Percentiles rank a stretch among this genome's conserved stretches.
phyloP scores from a whole-genome alignment of 2,113 vertebrate genomes.

The Vicugna pacos region DNA sequence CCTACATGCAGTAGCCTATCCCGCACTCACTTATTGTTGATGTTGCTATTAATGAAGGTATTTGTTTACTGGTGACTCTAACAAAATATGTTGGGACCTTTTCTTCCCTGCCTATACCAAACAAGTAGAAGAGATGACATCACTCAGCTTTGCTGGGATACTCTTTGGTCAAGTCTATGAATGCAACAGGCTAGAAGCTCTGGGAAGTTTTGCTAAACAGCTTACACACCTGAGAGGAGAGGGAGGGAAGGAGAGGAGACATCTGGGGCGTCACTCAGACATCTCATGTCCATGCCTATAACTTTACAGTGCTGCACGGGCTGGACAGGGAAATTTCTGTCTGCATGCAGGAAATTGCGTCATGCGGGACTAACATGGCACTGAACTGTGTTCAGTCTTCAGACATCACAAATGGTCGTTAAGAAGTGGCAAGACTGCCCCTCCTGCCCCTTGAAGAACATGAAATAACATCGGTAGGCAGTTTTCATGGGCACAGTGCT shows the following conservation, averaged over 20 bases:
- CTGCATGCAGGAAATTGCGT: not conserved
- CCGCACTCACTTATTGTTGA: not conserved
- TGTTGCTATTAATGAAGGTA: not conserved
- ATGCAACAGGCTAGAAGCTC: not conserved
- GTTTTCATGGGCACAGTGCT: not conserved
- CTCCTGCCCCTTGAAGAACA: not conserved
- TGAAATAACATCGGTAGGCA: not conserved
- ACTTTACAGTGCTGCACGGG: not conserved
- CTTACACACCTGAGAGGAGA: not conserved
- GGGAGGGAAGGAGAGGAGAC: not conserved
- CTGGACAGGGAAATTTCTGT: not conserved
- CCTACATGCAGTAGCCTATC: not conserved
- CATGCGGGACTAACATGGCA: not conserved
- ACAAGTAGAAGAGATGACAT: not conserved
- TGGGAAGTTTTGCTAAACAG: not conserved
- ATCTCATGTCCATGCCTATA: not conserved
- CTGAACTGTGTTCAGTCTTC: not conserved
- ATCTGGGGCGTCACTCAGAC: not conserved
- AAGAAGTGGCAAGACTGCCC: not conserved
- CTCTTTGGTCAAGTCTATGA: not conserved
- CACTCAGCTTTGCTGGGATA: not conserved
- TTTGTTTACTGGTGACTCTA: conserved; percentile 5
- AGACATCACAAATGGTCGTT: not conserved
- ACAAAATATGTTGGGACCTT: not conserved
- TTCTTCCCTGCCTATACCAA: not conserved